Conservation (phyloP, 2,797 vertebrate genomes). For the Scolopax bukidnonensis region DNA sequence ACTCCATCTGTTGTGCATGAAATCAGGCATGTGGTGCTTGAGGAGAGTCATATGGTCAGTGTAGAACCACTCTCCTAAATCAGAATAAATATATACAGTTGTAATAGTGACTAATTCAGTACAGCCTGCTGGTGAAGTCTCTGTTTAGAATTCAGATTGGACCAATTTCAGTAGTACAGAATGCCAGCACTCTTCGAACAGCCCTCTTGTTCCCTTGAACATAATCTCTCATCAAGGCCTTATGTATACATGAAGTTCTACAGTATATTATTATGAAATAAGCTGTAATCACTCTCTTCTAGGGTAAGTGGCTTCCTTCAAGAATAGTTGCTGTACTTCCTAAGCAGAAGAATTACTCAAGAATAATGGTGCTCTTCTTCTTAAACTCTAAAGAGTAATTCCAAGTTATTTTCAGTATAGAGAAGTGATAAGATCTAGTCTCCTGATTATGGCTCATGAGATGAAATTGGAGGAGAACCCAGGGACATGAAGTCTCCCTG, state of each 20-base stretch:
- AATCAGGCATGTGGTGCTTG: neutral
- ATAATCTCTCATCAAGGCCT: constrained; percentile 33
- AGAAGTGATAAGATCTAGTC: neutral
- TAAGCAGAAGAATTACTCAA: constrained; percentile 11
- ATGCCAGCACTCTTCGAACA: constrained; percentile 5
- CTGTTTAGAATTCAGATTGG: constrained; percentile 2
- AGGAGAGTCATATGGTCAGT: neutral
- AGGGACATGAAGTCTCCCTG: neutral
- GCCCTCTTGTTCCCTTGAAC: constrained; percentile 15
- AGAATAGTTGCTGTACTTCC: constrained; percentile 19
- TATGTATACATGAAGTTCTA: constrained; percentile 23
- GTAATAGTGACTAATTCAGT: constrained; percentile 17
- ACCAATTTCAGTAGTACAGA: neutral
- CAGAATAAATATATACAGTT: neutral
- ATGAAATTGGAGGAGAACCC: neutral
- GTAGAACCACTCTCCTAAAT: neutral
- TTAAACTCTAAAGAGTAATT: neutral
- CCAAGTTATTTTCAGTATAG: neutral
- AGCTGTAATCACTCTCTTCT: constrained; percentile 36
- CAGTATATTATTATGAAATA: constrained; percentile 12
- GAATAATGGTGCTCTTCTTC: neutral
- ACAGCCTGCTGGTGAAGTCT: constrained; percentile 5
- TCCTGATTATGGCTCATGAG: neutral
- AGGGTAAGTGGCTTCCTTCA: constrained; percentile 43
- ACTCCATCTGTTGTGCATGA: constrained; percentile 9